Conservation (phyloP, 2,888 invertebrate genomes). For the Campopleginae sp. region DNA sequence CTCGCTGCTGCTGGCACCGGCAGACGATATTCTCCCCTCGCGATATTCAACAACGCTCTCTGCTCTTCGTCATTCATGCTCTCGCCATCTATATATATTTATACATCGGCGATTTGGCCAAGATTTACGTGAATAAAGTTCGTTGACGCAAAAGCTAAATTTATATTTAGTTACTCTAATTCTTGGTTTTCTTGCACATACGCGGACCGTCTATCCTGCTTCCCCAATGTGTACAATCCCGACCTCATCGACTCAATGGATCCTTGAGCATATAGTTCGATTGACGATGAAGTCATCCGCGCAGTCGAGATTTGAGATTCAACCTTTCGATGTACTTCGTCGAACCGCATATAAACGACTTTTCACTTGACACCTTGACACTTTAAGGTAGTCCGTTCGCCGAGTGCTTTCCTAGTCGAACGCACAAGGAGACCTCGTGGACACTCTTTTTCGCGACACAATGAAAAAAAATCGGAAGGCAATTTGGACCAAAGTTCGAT, state of each 20-base stretch:
- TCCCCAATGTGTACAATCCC: not conserved
- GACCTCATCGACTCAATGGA: conserved; percentile 33
- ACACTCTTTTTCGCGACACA: too few relatives aligned
- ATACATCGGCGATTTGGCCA: conserved; percentile 5
- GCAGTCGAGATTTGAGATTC: conserved; percentile 1
- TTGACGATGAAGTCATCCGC: conserved; percentile 4
- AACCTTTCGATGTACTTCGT: not conserved
- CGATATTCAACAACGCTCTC: conserved; percentile 16
- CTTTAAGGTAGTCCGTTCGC: too few relatives aligned
- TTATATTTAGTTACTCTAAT: conserved; percentile 55
- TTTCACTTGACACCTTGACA: not conserved
- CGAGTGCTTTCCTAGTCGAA: too few relatives aligned
- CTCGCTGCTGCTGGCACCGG: conserved; percentile 1
- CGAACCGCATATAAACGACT: not conserved
- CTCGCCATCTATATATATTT: not conserved
- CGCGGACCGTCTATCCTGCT: conserved; percentile 5
- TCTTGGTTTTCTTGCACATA: not conserved
- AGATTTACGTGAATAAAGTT: conserved; percentile 63
- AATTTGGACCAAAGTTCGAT: too few relatives aligned
- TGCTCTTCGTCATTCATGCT: conserved; percentile 14
- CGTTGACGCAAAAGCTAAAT: conserved; percentile 67
- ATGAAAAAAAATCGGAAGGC: too few relatives aligned
- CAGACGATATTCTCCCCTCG: conserved; percentile 14
- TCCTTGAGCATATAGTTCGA: conserved; percentile 14
- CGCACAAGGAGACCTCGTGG: too few relatives aligned